These are phyloP conservation scores for Pilophorus perplexus DNA, from an alignment of 2,888 invertebrate species.

Conservation along the genomic window DNA sequence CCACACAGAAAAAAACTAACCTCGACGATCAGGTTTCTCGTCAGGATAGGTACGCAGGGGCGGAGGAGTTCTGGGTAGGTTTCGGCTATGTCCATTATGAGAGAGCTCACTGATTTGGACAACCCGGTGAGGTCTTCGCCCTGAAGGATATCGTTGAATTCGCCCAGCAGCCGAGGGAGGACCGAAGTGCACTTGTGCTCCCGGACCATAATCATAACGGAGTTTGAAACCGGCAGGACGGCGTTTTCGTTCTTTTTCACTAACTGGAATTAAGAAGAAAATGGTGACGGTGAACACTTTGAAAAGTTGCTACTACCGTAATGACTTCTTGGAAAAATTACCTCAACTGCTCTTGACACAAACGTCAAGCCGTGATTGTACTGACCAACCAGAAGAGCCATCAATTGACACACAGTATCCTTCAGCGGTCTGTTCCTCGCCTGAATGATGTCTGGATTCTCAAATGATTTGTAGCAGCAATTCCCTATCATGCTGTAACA, in stretches of 20 bases:
- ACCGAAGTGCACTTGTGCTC: conserved; percentile 67
- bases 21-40: conserved; percentile 62
- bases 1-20: conserved; percentile 50
- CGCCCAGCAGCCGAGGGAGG: conserved; percentile 69
- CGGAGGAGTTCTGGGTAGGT: conserved; percentile 62
- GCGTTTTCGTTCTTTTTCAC: conserved; percentile 74
- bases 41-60: conserved; percentile 60
- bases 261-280: conserved; percentile 55
- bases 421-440: conserved; percentile 61
- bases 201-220: conserved; percentile 66
- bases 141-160: conserved; percentile 68
- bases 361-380: conserved; percentile 81
- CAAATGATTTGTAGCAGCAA: conserved; percentile 70
- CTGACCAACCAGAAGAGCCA: conserved; percentile 75
- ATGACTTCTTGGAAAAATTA: too few species aligned
- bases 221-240: conserved; percentile 65
- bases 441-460: conserved; percentile 59
- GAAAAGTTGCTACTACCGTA: neutral
- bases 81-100: conserved; percentile 65
- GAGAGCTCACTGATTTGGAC: conserved; percentile 58
- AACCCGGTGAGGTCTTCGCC: conserved; percentile 49
- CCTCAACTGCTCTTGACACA: conserved; percentile 65
- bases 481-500: conserved; percentile 65
- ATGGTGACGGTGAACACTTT: neutral
- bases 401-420: conserved; percentile 72